A percentile compares a stretch with the other conserved stretches of the same genome.
These are phyloP conservation scores for Taeniopygia guttata DNA, from an alignment of 2,797 vertebrate species.

Conservation along the genomic window DNA sequence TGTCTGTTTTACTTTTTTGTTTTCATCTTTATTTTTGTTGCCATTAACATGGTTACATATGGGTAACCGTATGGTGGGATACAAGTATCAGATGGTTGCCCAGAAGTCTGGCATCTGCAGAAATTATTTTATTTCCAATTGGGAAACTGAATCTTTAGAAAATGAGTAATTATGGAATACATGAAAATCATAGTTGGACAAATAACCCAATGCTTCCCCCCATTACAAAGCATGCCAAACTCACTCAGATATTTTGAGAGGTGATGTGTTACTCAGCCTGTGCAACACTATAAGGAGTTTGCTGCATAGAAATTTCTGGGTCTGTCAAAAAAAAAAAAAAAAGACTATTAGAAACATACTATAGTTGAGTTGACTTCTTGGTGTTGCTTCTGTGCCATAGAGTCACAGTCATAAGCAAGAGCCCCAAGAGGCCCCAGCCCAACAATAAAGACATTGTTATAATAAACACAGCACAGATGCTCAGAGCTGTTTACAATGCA, in stretches of 20 bases:
- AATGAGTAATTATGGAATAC: conserved; percentile 22
- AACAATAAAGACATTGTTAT: conserved; percentile 39
- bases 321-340: neutral
- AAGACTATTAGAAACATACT: neutral
- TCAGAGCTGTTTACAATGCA: conserved; percentile 3
- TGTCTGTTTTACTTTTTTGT: conserved; percentile 15
- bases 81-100: conserved; percentile 54
- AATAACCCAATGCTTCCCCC: neutral
- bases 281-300: neutral
- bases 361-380: neutral
- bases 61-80: conserved; percentile 32
- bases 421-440: neutral
- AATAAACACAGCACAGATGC: conserved; percentile 28
- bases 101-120: conserved; percentile 50
- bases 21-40: conserved; percentile 53
- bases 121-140: conserved; percentile 55
- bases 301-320: neutral
- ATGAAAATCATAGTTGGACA: neutral
- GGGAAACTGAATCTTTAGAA: conserved; percentile 23
- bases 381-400: neutral
- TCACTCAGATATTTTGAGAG: neutral
- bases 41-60: conserved; percentile 26
- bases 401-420: neutral
- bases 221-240: neutral
- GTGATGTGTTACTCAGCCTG: neutral